Evolutionary conservation across 2,113 vertebrate genomes (phyloP), one percentile per base, ranked within the genome.

Genomic region (Tenrec ecaudatus): DNA sequence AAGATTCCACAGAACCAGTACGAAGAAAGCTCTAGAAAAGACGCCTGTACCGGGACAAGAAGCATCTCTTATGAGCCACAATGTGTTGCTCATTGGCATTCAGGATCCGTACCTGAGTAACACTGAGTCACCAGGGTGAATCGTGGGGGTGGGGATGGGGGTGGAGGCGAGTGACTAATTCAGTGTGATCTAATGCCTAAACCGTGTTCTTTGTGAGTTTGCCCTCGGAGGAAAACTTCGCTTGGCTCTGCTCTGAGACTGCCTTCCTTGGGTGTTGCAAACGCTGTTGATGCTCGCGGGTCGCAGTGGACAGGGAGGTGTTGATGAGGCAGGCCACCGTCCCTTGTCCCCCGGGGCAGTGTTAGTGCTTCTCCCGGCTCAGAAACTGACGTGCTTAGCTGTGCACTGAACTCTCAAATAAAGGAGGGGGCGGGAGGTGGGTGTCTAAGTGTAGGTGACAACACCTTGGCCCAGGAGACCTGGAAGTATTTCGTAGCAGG

Each of bases 1-100:
- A 66, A 15, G 43, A 22, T 86, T 53, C 85, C 29, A 81, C 79
- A n/a, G 80, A 31, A 75, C 86, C 40, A 40, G 12, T 53, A 60
- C 57, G 69, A 85, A 77, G 75, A 80, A 92, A 62, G 27, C 3
- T 92, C 27, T 84, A 31, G 62, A 82, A 85, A 62, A 20, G 79
- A 93, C 57, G 29, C 17, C 4, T n/a, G 3, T 17, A 12, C 27
- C 25, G 14, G 47, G 47, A 53, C 47, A 53, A 53, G 47, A 53
- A 53, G n/a, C 73, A 38, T 31, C 6, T 43, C 33, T 71, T 78
- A 29, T 47, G 47, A 88, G 33, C 10, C 19, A 0, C 17, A 19
- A 16, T 9, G 2, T 15, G 1, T 31, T 58, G 5, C 43, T 91
- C 3, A 17, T 27, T 82, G 75, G 29, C 19, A n/a, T 36, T 25